A percentile compares a stretch with the other conserved stretches of the same genome.
phyloP scores from a whole-genome alignment of 2,113 vertebrate genomes.

The Phoxinus phoxinus region DNA sequence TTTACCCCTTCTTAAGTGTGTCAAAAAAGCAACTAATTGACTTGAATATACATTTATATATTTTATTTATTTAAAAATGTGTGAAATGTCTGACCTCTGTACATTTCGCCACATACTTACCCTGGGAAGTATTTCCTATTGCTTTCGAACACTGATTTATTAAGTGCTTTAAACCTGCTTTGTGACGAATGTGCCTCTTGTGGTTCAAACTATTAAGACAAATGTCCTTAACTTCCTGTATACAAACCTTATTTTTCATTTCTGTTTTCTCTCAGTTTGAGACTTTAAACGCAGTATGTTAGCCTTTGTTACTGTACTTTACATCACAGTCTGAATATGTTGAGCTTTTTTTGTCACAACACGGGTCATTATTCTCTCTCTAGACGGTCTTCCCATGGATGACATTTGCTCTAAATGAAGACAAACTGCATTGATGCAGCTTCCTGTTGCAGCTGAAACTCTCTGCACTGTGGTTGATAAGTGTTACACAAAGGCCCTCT shows the following conservation, averaged over 20 bases:
- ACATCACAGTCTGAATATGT: background rate
- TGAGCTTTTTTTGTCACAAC: slow-evolving; percentile 12
- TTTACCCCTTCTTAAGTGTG: no score
- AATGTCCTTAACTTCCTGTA: slow-evolving; percentile 2
- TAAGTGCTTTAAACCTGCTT: background rate
- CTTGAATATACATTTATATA: background rate
- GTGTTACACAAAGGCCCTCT: background rate
- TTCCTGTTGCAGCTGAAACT: background rate
- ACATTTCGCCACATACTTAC: background rate
- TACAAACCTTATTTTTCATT: background rate
- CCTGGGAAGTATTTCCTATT: background rate
- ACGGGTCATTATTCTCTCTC: slow-evolving; percentile 25
- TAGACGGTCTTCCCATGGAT: background rate
- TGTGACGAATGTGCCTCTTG: slow-evolving; percentile 10
- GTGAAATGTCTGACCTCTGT: background rate
- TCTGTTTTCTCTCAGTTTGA: background rate
- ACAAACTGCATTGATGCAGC: slow-evolving; percentile 3
- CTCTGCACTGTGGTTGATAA: slow-evolving; percentile 5
- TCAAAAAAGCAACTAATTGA: no score
- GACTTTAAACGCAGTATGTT: background rate
- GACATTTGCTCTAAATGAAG: slow-evolving; percentile 39
- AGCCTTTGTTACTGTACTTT: background rate
- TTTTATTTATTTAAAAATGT: background rate
- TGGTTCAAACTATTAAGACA: background rate
- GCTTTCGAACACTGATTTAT: slow-evolving; percentile 9